Base-by-base conservation (phyloP, 2,888 invertebrate species). In the Piscicola geometra region DNA sequence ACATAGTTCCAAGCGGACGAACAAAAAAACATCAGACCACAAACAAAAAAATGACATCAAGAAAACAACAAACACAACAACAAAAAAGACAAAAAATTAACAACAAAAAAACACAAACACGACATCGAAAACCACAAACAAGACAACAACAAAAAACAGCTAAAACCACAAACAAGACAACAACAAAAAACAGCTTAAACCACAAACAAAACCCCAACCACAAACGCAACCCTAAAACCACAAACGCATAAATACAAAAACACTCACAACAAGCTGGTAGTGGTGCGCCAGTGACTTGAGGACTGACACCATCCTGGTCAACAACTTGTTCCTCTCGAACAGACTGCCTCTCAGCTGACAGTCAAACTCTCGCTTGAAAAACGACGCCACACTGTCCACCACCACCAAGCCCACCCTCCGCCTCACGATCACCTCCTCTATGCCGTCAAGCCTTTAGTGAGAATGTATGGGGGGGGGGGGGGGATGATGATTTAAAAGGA, bases 291-390 rank as follows among this genome's bases (percentile, higher is more conserved):
- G 66, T 71, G 81, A 79, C 76, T 83, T 83, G 64, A 83, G 77
- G 18, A 81, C 75, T 56, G 83, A 80, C 36, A 83, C 83, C 75
- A 81, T 79, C 36, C 79, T 77, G 5, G 81, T 78, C 41, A 83
- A 79, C 68, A 82, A 78, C 71, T 82, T 81, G 12, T 81, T 82
- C 50, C 83, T 77, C 21, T 81, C 80, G 0, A 79, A 78, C 72
- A 82, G 74, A 68, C 78, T 81, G 21, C 75, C 75, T 0, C 79
- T 78, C 0, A 76, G 28, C 21, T 78, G 71, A 9, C 75, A 77
- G 71, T 81, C 81, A 76, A 79, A 83, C 75, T 83, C 83, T 73
- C 82, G 82, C 25, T 83, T 78, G 5, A 83, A 80, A n/a, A 83
- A 78, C 5, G 83, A 82, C 0, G 83, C 83, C 1, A 83, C 79